Evolutionary conservation across 2,888 invertebrate species (phyloP).

Genomic region (Criorhina ranunculi): DNA sequence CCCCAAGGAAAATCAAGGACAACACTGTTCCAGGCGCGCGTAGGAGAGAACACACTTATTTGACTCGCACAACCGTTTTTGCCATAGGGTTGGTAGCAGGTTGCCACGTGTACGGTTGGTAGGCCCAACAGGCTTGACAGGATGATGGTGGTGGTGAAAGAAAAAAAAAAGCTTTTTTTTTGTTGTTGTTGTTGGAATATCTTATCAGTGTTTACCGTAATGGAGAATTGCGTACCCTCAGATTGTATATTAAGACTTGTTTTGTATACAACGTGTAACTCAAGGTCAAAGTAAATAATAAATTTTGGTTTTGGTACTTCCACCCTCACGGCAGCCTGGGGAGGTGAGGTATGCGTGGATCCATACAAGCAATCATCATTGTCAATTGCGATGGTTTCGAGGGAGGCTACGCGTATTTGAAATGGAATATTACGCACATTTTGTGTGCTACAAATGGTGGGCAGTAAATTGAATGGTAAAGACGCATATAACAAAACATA

Average conservation of each 20-base stretch:
- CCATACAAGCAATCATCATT: conserved; percentile 30
- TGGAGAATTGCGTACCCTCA: conserved; percentile 23
- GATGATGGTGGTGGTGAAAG: background rate
- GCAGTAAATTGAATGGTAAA: conserved; percentile 28
- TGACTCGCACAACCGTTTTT: conserved; percentile 63
- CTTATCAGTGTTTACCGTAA: conserved; percentile 57
- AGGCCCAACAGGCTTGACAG: background rate
- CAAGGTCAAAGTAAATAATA: conserved; percentile 69
- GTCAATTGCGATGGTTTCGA: conserved; percentile 16
- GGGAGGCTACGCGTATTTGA: background rate
- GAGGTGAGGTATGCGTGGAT: background rate
- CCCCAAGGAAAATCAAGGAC: conserved; percentile 69
- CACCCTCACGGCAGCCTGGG: background rate
- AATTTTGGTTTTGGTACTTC: conserved; percentile 23
- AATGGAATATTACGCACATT: conserved; percentile 41
- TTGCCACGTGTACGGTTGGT: conserved; percentile 50
- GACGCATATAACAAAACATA: conserved; percentile 11
- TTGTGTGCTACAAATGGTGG: conserved; percentile 27
- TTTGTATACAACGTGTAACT: conserved; percentile 65
- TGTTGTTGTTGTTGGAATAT: conserved; percentile 9
- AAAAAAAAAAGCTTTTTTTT: conserved; percentile 12
- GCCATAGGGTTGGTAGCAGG: conserved; percentile 63
- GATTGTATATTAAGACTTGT: conserved; percentile 57
- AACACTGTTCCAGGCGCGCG: conserved; percentile 28
- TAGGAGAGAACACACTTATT: conserved; percentile 34